A percentile compares a stretch with the other conserved stretches of the same genome.
phyloP scores from a whole-genome alignment of 1,140 invertebrate genomes.

The Dreissena polymorpha region DNA sequence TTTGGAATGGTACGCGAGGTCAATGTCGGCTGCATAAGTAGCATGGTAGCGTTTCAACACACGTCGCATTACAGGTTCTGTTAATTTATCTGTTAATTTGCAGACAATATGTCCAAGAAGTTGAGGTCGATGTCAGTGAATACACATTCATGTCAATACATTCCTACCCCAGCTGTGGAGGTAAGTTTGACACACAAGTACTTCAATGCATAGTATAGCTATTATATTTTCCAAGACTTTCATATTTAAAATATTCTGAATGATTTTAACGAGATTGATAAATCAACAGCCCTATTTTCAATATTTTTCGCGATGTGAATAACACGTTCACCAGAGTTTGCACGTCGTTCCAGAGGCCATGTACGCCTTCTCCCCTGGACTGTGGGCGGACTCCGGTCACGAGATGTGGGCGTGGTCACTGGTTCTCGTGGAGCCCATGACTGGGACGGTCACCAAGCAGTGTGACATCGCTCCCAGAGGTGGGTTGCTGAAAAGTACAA shows the following conservation, averaged over 20 bases:
- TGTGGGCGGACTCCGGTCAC: slow-evolving; percentile 30
- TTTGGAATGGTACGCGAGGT: no score
- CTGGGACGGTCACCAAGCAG: slow-evolving; percentile 21
- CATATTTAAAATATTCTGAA: no score
- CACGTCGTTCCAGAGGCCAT: slow-evolving; percentile 2
- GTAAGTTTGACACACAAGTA: not conserved
- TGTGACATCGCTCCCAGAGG: slow-evolving; percentile 46
- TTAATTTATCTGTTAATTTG: not conserved
- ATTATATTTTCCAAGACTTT: no score
- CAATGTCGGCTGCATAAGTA: no score
- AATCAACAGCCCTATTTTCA: no score
- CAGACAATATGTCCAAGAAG: slow-evolving; percentile 29
- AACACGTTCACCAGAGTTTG: no score
- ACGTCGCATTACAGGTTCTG: not conserved
- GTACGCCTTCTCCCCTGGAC: slow-evolving; percentile 47
- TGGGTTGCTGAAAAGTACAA: no score
- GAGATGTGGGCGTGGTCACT: slow-evolving; percentile 31
- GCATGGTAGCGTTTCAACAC: no score
- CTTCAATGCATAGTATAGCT: no score
- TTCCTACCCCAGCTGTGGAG: slow-evolving; percentile 35
- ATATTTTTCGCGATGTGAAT: no score
- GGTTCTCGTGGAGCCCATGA: slow-evolving; percentile 20
- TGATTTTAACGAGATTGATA: no score
- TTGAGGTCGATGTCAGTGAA: slow-evolving; percentile 37
- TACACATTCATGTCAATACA: slow-evolving; percentile 52